Evolutionary conservation across 2,888 invertebrate species (phyloP).

Genomic region (Limnephilus lunatus): DNA sequence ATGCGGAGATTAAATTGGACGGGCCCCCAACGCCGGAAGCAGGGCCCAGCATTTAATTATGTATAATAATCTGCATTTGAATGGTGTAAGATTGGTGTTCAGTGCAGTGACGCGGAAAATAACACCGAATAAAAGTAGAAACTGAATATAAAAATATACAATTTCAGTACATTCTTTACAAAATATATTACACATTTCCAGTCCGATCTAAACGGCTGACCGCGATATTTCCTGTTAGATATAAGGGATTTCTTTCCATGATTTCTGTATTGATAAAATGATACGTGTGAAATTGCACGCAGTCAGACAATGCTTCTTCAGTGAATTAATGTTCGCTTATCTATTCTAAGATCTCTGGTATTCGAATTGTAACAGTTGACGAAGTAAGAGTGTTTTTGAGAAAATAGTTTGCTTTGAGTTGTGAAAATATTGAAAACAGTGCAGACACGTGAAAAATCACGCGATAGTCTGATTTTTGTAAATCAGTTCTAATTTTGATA

Average conservation of each 20-base stretch:
- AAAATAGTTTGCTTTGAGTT: too few relatives aligned
- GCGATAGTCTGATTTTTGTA: too few relatives aligned
- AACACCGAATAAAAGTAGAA: conserved; percentile 14
- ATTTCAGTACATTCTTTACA: not conserved
- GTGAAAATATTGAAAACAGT: too few relatives aligned
- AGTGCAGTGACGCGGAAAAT: conserved; percentile 38
- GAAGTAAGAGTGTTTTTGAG: too few relatives aligned
- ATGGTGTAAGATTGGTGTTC: not conserved
- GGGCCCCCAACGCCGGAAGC: conserved; percentile 22
- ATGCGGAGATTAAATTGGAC: conserved; percentile 19
- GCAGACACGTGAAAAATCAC: too few relatives aligned
- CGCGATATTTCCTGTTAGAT: not conserved
- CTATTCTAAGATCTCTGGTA: too few relatives aligned
- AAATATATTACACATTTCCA: not conserved
- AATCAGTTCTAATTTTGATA: too few relatives aligned
- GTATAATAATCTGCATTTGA: conserved; percentile 15
- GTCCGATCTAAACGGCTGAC: not conserved
- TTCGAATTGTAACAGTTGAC: too few relatives aligned
- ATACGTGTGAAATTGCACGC: too few relatives aligned
- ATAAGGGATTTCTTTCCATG: not conserved
- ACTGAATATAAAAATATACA: not conserved
- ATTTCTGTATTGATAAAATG: too few relatives aligned
- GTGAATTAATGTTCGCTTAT: too few relatives aligned
- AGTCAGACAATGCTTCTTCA: too few relatives aligned
- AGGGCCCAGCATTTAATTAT: not conserved